These are phyloP conservation scores for Chaetorhynchus papuensis DNA, from an alignment of 2,113 vertebrate genomes.

Conservation along the genomic window DNA sequence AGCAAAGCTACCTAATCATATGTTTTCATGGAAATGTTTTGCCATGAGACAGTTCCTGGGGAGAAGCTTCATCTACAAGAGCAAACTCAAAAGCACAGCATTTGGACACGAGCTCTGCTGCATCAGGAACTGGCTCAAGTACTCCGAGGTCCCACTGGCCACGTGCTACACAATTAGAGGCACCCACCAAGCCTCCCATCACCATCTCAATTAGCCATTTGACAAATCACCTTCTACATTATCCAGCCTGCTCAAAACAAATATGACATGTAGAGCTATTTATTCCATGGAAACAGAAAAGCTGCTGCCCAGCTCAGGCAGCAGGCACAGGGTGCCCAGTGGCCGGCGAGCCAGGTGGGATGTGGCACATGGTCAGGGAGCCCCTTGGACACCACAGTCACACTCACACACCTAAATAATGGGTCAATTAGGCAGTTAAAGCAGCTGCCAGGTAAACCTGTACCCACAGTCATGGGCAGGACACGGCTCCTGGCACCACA, in stretches of 20 bases:
- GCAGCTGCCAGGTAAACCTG: neutral
- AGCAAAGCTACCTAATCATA: neutral
- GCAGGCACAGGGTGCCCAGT: accelerated
- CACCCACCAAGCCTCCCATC: neutral
- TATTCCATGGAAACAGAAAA: accelerated
- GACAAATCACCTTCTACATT: neutral
- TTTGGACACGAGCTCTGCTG: accelerated
- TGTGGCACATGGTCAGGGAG: neutral
- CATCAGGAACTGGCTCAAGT: neutral
- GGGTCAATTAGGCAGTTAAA: accelerated
- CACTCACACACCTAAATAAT: accelerated
- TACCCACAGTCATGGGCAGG: accelerated
- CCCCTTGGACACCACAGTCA: accelerated
- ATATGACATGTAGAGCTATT: neutral
- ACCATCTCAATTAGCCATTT: neutral
- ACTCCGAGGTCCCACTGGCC: neutral
- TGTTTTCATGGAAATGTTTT: neutral
- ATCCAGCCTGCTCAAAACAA: neutral
- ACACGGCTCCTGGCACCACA: neutral
- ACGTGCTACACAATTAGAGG: neutral
- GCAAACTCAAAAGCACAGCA: neutral
- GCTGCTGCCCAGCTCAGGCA: neutral
- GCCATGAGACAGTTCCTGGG: neutral
- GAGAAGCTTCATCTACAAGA: neutral
- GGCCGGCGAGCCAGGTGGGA: accelerated